Percentiles rank a stretch among this genome's conserved stretches.
phyloP scores from a whole-genome alignment of 2,113 vertebrate genomes.

The Festucalex cinctus region DNA sequence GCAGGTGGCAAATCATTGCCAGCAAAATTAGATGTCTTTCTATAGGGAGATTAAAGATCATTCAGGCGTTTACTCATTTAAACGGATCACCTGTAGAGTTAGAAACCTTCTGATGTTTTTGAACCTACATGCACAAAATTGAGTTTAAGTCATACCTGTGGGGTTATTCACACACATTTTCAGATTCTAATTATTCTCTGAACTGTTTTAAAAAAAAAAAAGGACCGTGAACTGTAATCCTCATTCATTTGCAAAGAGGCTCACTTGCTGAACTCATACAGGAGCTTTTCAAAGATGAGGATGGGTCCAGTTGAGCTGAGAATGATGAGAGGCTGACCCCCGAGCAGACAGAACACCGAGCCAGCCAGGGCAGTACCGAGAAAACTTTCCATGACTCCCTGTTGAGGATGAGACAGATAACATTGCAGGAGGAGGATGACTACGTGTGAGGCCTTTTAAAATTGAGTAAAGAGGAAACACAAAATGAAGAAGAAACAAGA shows the following conservation, averaged over 20 bases:
- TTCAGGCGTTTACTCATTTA: no score
- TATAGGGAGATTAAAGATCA: no score
- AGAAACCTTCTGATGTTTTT: no score
- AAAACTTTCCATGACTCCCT: constrained; percentile 99
- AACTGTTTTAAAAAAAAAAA: no score
- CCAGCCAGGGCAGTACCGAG: constrained; percentile 91
- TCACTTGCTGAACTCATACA: constrained; percentile 99
- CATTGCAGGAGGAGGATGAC: neutral
- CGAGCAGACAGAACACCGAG: constrained; percentile 86
- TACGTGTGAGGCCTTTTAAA: neutral
- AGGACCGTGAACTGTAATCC: no score
- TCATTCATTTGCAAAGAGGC: no score
- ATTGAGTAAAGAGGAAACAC: neutral
- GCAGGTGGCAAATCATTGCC: no score
- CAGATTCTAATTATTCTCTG: constrained; percentile 1
- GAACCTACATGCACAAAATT: no score
- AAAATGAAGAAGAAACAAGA: neutral
- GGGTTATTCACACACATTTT: neutral
- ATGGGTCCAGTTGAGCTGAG: constrained; percentile 98
- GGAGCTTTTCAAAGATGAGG: constrained; percentile 98
- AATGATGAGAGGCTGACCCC: constrained; percentile 97
- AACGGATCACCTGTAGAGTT: no score
- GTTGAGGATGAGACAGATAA: constrained; percentile 9
- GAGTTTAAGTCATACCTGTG: neutral
- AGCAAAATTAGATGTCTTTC: no score